Evolutionary conservation across 2,113 vertebrate genomes (phyloP).

Genomic region (Sula dactylatra): DNA sequence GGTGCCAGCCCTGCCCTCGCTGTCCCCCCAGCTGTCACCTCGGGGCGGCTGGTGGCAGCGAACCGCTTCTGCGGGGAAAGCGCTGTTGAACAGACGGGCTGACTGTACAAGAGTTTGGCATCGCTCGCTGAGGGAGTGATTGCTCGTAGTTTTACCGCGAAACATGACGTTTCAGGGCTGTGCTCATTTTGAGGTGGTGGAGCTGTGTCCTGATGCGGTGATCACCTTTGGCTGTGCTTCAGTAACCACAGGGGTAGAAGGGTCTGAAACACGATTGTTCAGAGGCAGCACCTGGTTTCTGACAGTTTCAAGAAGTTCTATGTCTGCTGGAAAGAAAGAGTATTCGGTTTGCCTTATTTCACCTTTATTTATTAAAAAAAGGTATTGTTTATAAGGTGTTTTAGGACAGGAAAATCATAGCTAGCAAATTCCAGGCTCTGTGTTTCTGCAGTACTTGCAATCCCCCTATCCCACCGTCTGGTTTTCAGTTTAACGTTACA

Average conservation of each 20-base stretch:
- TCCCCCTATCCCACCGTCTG: background rate
- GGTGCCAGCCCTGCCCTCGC: background rate
- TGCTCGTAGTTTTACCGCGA: background rate
- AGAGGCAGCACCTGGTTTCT: background rate
- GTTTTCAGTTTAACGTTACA: background rate
- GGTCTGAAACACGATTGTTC: background rate
- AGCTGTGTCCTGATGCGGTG: fast-evolving
- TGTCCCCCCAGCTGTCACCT: background rate
- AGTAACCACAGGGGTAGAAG: background rate
- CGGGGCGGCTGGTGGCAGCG: background rate
- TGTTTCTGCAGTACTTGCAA: background rate
- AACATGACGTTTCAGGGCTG: fast-evolving
- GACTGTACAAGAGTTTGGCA: background rate
- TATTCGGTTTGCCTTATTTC: background rate
- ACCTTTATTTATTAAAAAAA: background rate
- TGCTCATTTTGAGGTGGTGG: fast-evolving
- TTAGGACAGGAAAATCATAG: background rate
- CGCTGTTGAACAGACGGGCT: fast-evolving
- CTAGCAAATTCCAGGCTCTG: background rate
- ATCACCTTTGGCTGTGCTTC: background rate
- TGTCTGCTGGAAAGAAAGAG: background rate
- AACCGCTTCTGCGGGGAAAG: background rate
- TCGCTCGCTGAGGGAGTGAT: fast-evolving
- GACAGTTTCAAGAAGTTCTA: background rate
- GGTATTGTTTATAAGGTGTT: background rate